phyloP scores from a whole-genome alignment of 2,888 invertebrate genomes.

The Horisme vitalbata region DNA sequence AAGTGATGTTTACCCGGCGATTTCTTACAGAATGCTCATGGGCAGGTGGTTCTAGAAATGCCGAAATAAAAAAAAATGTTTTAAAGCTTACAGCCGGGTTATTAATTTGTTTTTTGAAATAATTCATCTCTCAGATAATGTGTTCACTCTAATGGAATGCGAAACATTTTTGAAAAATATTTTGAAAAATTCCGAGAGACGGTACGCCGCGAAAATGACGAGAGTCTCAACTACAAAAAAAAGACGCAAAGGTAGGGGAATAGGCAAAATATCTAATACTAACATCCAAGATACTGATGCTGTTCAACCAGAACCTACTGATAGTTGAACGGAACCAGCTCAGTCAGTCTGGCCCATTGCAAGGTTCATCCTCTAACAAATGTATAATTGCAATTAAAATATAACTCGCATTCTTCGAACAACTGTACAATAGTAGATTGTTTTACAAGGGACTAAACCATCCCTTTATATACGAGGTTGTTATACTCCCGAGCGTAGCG shows the following conservation, averaged over 20 bases:
- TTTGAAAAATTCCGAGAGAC: conserved; percentile 17
- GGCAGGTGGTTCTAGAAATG: background rate
- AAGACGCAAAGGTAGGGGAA: background rate
- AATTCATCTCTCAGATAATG: background rate
- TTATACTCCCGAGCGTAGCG: too few relatives aligned
- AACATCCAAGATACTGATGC: background rate
- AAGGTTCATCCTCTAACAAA: too few relatives aligned
- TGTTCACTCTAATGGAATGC: background rate
- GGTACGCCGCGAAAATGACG: background rate
- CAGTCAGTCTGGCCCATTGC: too few relatives aligned
- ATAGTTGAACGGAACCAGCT: too few relatives aligned
- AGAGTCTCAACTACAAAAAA: background rate
- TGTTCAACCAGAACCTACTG: too few relatives aligned
- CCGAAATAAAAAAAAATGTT: background rate
- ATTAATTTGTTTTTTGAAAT: background rate
- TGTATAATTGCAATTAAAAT: too few relatives aligned
- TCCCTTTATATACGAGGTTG: too few relatives aligned
- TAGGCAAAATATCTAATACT: background rate
- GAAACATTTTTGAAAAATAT: conserved; percentile 24
- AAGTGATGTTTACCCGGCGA: background rate
- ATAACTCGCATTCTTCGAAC: too few relatives aligned
- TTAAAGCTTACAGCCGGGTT: background rate
- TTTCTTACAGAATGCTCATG: conserved; percentile 1
- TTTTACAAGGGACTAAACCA: too few relatives aligned
- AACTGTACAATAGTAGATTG: too few relatives aligned